Percentiles rank a stretch among this genome's conserved stretches.
Conservation (phyloP, 2,888 invertebrate species). For the Alitta virens region DNA sequence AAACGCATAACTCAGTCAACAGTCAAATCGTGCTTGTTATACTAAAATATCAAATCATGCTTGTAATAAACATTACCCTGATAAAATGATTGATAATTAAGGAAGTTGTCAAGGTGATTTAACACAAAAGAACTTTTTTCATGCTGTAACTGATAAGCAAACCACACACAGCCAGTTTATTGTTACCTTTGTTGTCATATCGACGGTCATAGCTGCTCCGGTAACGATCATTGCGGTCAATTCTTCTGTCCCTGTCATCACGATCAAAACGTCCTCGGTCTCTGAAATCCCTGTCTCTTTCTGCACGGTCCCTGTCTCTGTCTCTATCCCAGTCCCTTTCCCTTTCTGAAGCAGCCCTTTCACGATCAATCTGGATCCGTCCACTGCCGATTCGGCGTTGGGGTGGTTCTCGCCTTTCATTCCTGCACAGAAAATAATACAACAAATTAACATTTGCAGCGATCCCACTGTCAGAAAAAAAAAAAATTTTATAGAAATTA, state of each 20-base stretch:
- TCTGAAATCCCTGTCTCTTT: slow-evolving; percentile 7
- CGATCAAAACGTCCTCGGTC: slow-evolving; percentile 7
- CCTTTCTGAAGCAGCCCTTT: slow-evolving; percentile 57
- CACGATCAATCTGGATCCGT: slow-evolving; percentile 70
- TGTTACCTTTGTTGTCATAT: too few species aligned
- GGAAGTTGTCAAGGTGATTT: too few species aligned
- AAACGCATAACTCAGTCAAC: not conserved
- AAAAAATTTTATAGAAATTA: too few species aligned
- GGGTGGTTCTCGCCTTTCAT: not conserved
- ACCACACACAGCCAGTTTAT: too few species aligned
- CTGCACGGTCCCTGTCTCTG: slow-evolving; percentile 16
- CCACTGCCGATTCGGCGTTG: slow-evolving; percentile 77
- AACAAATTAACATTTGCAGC: not conserved
- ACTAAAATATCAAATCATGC: too few species aligned
- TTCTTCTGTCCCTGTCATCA: not conserved
- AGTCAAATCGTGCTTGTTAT: too few species aligned
- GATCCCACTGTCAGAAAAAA: not conserved
- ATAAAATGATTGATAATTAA: too few species aligned
- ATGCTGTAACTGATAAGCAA: too few species aligned
- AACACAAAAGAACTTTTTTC: too few species aligned
- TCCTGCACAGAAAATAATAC: not conserved
- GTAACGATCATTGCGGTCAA: slow-evolving; percentile 13
- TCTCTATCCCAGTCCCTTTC: slow-evolving; percentile 33
- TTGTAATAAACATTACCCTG: too few species aligned
- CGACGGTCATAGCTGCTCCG: not conserved